Evolutionary conservation across 2,888 invertebrate species (phyloP).

Genomic region (Acrobasis consociella): DNA sequence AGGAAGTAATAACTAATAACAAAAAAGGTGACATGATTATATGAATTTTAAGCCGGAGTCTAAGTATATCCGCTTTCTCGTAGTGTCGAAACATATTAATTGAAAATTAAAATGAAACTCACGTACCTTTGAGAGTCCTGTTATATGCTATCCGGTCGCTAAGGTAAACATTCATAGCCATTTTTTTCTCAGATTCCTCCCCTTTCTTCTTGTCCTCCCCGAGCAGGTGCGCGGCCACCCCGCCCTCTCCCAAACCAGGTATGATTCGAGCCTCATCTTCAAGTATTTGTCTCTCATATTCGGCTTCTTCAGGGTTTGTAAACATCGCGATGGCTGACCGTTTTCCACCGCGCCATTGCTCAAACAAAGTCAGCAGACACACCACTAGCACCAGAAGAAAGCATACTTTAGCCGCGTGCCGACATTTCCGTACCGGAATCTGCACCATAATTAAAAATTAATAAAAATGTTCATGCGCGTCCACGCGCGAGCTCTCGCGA

Average conservation of each 20-base stretch:
- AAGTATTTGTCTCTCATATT: constrained; percentile 77
- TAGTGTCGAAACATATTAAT: background rate
- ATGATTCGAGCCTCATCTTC: constrained; percentile 86
- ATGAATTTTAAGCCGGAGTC: background rate
- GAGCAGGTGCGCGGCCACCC: constrained; percentile 84
- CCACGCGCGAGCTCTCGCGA: constrained; percentile 42
- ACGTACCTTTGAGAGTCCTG: constrained; percentile 86
- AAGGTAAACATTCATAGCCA: constrained; percentile 93
- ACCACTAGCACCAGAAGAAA: constrained; percentile 59
- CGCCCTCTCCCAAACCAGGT: constrained; percentile 88
- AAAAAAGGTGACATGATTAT: background rate
- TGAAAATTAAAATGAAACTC: constrained; percentile 10
- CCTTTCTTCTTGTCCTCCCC: constrained; percentile 86
- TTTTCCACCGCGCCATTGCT: constrained; percentile 72
- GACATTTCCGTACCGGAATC: constrained; percentile 71
- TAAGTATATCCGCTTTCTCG: background rate
- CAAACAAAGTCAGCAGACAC: constrained; percentile 61
- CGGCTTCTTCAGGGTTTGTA: constrained; percentile 46
- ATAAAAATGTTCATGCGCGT: constrained; percentile 23
- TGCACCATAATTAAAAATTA: constrained; percentile 52
- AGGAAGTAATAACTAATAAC: background rate
- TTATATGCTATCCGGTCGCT: constrained; percentile 95
- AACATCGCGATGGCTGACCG: constrained; percentile 50
- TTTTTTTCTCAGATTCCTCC: constrained; percentile 88
- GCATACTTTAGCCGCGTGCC: constrained; percentile 59